Base-by-base conservation (phyloP, 2,113 vertebrate species). In the Cyanoramphus novaezelandiae region DNA sequence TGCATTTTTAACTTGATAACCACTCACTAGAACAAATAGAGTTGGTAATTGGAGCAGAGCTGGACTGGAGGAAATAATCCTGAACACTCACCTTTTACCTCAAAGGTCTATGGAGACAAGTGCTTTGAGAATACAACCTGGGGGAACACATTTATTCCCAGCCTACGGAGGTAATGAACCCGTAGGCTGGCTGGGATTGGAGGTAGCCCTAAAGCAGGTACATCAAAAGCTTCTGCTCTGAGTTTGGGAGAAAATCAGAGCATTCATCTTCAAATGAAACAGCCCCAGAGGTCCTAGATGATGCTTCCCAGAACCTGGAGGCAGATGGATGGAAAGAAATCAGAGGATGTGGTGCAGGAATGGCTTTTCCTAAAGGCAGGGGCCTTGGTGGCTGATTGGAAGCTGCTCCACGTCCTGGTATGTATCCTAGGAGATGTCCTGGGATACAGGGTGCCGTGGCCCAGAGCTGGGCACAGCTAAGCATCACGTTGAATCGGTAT, bases 1-100 rank as follows among this genome's bases (percentile, higher is more conserved):
- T 97, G 95, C 96, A 95, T 96, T 96, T 97, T 97, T 97, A 97
- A 97, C 95, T 95, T 94, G 93, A 90, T 95, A 90, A 90, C 62
- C 67, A 79, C 79, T 96, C 95, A 90, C 84, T 95, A 95, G 93
- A 93, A 92, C 94, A 96, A 95, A 95, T 89, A 70, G 95, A 93
- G 76, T 68, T 47, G 71, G 89, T 91, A 95, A 95, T 88, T 39
- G 89, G 87, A 92, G 92, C 77, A 15, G 64, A 41, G 77, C 50
- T 31, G 67, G n/a, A 7, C 90, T 94, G 86, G 74, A 91, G 90
- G 52, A 39, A 76, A 70, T 35, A 86, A 71, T 78, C 65, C 65
- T 80, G 74, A 72, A 5, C 15, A 6, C 9, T 82, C 55, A 49
- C 82, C 63, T 93, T 28, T 87, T 62, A 39, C n/a, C 68, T 70